These are phyloP conservation scores for Channa maculata DNA, from an alignment of 2,113 vertebrate genomes.

Conservation along the genomic window DNA sequence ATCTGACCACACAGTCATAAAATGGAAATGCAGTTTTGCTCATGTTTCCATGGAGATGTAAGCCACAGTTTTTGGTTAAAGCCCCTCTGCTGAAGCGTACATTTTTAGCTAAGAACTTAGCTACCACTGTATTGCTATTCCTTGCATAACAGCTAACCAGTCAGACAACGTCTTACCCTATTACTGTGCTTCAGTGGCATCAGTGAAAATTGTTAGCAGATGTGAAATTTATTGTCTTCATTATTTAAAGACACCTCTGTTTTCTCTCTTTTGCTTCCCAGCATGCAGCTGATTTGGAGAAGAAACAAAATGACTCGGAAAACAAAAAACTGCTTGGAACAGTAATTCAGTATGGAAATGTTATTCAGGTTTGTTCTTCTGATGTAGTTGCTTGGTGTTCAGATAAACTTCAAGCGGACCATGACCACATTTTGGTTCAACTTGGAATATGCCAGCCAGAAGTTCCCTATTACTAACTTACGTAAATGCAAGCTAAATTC, in stretches of 20 bases:
- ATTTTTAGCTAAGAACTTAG: slow-evolving; percentile 13
- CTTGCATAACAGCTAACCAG: neutral
- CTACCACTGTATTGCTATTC: neutral
- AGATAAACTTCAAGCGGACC: too few species aligned
- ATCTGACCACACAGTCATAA: slow-evolving; percentile 63
- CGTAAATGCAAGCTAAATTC: too few species aligned
- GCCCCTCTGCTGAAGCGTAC: neutral
- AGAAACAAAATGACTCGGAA: slow-evolving; percentile 98
- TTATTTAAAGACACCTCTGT: neutral
- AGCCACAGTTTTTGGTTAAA: slow-evolving; percentile 32
- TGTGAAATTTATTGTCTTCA: neutral
- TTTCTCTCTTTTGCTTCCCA: slow-evolving; percentile 67
- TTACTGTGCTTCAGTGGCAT: neutral
- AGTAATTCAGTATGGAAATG: slow-evolving; percentile 95
- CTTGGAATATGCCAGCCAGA: too few species aligned
- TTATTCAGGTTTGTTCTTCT: slow-evolving; percentile 89
- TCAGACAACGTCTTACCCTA: neutral
- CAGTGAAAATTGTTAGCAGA: neutral
- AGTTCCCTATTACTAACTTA: too few species aligned
- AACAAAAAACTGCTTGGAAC: slow-evolving; percentile 96
- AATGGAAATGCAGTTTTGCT: slow-evolving; percentile 44
- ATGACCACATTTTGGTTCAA: too few species aligned
- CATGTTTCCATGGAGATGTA: slow-evolving; percentile 47
- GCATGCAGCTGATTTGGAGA: slow-evolving; percentile 97
- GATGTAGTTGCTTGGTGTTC: too few species aligned